Base-by-base conservation (phyloP, 2,888 invertebrate species). In the Glyphotaelius pellucidus region DNA sequence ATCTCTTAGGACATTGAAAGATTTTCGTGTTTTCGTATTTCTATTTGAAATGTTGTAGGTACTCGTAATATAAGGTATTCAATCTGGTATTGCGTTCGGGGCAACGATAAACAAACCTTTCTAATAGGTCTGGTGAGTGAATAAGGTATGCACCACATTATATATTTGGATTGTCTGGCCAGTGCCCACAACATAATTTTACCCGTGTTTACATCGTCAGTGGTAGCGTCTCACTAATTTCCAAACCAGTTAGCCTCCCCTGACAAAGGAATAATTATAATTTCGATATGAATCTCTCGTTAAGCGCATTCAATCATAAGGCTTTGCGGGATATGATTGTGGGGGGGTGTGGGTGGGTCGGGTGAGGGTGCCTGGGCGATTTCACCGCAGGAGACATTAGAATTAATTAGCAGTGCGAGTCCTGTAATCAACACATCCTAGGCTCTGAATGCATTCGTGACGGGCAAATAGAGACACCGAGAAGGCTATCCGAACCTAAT, bases 401-500 rank as follows among this genome's bases (percentile, higher is more conserved):
- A 92, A 92, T 93, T 93, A 93, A 93, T 93, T 91, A 91, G 90
- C 87, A 80, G 90, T 42, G 86, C 87, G 85, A 84, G 92, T 91
- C 25, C 85, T 88, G 91, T 90, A 92, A 93, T 93, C 92, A 93
- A 92, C 93, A 92, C 92, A 90, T 91, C 90, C 87, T n/a, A 11
- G 84, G 52, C 52, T 87, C 15, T 85, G 32, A 91, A 87, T 87
- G 91, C 81, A 87, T 42, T 67, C 80, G 88, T 81, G 91, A 90
- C 84, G 30, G 32, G 83, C 90, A 80, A 47, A 90, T 83, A 83
- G 90, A 83, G 83, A 83, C 90, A 90, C n/a, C 47, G 80, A 42
- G 52, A 83, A 83, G 25, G 80, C 52, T 67, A 67, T 67, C 25
- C 19, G 52, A 19, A 52, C 52, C 5, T 25, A 25, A 67, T 67